Conservation (phyloP, 2,113 vertebrate species). For the Aplodontia rufa region DNA sequence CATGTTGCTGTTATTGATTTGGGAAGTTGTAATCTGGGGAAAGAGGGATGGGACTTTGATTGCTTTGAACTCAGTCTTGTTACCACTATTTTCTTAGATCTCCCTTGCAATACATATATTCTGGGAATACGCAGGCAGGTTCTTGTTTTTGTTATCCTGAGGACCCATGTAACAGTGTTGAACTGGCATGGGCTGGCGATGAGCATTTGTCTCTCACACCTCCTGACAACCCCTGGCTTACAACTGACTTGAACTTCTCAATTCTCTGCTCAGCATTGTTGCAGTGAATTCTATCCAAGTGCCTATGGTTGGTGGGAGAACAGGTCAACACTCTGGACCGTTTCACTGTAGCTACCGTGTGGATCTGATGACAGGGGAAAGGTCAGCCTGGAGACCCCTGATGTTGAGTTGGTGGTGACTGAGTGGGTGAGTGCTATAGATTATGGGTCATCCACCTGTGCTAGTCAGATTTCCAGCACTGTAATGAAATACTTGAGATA, state of each 20-base stretch:
- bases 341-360: neutral
- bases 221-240: neutral
- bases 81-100: neutral
- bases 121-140: neutral
- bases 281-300: neutral
- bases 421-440: neutral
- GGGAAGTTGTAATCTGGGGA: neutral
- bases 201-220: neutral
- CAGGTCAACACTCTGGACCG: neutral
- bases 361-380: neutral
- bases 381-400: neutral
- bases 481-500: neutral
- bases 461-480: neutral
- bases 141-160: neutral
- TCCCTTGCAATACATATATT: neutral
- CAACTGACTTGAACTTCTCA: neutral
- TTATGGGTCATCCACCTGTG: neutral
- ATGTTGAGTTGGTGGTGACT: neutral
- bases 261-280: neutral
- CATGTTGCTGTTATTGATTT: neutral
- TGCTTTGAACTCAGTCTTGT: neutral
- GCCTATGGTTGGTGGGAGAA: neutral
- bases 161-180: neutral
- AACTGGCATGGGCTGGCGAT: neutral
- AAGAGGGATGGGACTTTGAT: neutral